Conservation (phyloP, 2,888 invertebrate species). For the Thecophora atra region DNA sequence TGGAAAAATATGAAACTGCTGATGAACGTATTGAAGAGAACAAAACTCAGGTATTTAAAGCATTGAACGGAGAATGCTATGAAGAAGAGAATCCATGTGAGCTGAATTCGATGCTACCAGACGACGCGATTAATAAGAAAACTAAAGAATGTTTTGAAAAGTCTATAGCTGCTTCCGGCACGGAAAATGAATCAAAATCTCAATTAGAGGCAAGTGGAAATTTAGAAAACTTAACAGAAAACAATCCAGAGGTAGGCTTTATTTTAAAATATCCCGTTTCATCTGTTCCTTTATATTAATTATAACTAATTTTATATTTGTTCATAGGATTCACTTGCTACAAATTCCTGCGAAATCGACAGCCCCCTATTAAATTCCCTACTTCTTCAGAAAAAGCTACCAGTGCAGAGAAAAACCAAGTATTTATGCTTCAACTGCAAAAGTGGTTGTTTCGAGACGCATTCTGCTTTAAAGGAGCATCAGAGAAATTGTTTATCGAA, state of each 20-base stretch:
- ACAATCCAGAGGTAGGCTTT: neutral
- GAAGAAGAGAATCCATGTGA: neutral
- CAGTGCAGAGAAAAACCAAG: slow-evolving; percentile 38
- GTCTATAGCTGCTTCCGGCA: neutral
- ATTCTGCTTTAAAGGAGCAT: slow-evolving; percentile 76
- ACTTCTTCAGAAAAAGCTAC: slow-evolving; percentile 45
- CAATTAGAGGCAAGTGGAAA: neutral
- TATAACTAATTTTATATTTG: neutral
- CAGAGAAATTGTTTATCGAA: slow-evolving; percentile 70
- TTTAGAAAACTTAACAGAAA: neutral
- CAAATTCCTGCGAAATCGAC: slow-evolving; percentile 2
- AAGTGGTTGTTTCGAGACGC: slow-evolving; percentile 73
- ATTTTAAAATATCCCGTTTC: neutral
- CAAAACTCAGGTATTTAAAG: neutral
- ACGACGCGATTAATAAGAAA: neutral
- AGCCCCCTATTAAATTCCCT: slow-evolving; percentile 38
- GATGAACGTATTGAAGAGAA: neutral
- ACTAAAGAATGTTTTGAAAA: neutral
- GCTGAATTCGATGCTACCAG: neutral
- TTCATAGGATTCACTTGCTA: neutral
- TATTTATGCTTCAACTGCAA: slow-evolving; percentile 76
- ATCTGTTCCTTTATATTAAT: neutral
- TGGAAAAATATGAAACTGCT: slow-evolving; percentile 26
- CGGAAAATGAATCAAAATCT: neutral
- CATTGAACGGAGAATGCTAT: neutral